These are phyloP conservation scores for Lasioglossum marginatum DNA, from an alignment of 2,888 invertebrate genomes.

Conservation along the genomic window DNA sequence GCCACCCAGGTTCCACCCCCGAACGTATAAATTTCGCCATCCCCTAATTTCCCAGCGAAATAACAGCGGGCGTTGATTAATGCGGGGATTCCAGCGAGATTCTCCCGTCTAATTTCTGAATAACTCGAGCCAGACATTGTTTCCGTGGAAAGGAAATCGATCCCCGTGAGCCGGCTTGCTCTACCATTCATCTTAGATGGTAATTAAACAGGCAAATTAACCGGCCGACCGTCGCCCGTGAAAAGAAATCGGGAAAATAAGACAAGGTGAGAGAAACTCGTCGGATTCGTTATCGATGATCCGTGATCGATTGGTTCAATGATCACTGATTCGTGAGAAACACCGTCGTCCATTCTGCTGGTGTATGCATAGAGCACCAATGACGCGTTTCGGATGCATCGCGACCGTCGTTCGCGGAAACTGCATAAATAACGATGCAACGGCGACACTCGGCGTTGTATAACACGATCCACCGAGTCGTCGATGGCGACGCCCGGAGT, in stretches of 20 bases:
- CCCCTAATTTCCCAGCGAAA: slow-evolving; percentile 30
- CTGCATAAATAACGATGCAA: slow-evolving; percentile 14
- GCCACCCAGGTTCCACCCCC: neutral
- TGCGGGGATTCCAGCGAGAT: slow-evolving; percentile 49
- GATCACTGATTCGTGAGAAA: neutral
- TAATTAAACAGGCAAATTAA: slow-evolving; percentile 51
- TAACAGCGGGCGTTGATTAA: slow-evolving; percentile 52
- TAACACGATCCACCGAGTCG: slow-evolving; percentile 41
- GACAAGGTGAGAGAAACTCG: neutral
- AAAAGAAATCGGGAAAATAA: neutral
- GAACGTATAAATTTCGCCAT: slow-evolving; percentile 38
- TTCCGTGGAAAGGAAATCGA: slow-evolving; percentile 63
- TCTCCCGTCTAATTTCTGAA: slow-evolving; percentile 47
- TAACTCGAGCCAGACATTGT: slow-evolving; percentile 43
- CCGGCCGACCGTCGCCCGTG: neutral
- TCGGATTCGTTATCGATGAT: neutral
- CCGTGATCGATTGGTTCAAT: neutral
- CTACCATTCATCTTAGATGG: slow-evolving; percentile 35
- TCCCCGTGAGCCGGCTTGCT: slow-evolving; percentile 18
- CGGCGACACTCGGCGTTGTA: slow-evolving; percentile 18
- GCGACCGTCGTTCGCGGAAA: neutral
- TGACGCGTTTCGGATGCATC: slow-evolving; percentile 6
- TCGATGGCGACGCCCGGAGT: slow-evolving; percentile 40
- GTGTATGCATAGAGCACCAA: neutral
- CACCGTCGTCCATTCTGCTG: neutral